A percentile compares a stretch with the other conserved stretches of the same genome.
Conservation (phyloP, 2,888 invertebrate genomes). For the Zaprionus bogoriensis region DNA sequence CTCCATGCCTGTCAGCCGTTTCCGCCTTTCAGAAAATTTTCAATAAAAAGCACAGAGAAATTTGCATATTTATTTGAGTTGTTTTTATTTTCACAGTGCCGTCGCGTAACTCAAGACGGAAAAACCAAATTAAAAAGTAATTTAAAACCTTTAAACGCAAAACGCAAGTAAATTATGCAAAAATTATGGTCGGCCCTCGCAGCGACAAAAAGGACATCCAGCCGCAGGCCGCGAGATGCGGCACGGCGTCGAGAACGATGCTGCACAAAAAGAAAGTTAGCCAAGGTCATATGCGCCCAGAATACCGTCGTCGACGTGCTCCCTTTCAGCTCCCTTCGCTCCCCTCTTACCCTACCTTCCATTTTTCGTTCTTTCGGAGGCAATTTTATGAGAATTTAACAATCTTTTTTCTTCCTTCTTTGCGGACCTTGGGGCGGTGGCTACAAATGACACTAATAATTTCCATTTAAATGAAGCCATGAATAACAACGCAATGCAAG, state of each 20-base stretch:
- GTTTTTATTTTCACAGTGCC: slow-evolving; percentile 20
- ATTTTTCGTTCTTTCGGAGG: slow-evolving; percentile 23
- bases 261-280: slow-evolving; percentile 35
- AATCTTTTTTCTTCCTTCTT: slow-evolving; percentile 25
- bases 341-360: slow-evolving; percentile 8
- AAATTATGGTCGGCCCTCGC: slow-evolving; percentile 65
- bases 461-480: slow-evolving; percentile 73
- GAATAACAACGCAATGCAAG: slow-evolving; percentile 66
- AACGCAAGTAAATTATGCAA: slow-evolving; percentile 75
- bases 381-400: slow-evolving; percentile 67
- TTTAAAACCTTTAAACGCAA: slow-evolving; percentile 75
- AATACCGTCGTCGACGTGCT: slow-evolving; percentile 17
- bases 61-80: slow-evolving; percentile 74
- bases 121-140: slow-evolving; percentile 76
- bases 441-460: slow-evolving; percentile 76
- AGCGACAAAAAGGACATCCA: slow-evolving; percentile 33
- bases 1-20: slow-evolving; percentile 15
- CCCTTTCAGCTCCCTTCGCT: not conserved
- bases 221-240: too few species aligned
- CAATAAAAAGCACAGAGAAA: slow-evolving; percentile 63
- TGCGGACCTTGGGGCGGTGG: slow-evolving; percentile 28
- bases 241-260: too few species aligned
- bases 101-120: slow-evolving; percentile 69
- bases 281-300: slow-evolving; percentile 61
- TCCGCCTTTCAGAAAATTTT: slow-evolving; percentile 54